Percentiles rank a stretch among this genome's conserved stretches.
Conservation (phyloP, 2,113 vertebrate species). For the Mastomys natalensis region DNA sequence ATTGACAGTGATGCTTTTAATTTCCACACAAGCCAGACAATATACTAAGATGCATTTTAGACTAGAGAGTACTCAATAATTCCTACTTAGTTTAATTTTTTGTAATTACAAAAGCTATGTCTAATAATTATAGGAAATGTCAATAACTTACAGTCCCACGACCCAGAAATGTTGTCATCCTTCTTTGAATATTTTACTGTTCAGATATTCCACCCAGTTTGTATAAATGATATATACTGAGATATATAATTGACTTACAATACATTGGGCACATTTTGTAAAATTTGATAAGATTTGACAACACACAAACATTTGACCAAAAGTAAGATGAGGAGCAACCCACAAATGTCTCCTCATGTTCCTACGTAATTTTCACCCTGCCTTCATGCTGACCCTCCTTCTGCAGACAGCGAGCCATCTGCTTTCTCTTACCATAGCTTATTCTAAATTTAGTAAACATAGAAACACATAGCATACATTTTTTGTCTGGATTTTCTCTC, state of each 20-base stretch:
- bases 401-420: background rate
- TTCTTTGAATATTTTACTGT: conserved; percentile 6
- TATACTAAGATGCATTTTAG: background rate
- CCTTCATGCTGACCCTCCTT: background rate
- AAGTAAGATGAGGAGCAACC: background rate
- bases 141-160: background rate
- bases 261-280: background rate
- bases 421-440: background rate
- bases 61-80: background rate
- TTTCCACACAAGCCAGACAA: background rate
- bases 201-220: background rate
- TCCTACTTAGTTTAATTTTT: conserved; percentile 45
- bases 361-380: background rate
- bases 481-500: background rate
- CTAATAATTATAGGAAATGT: background rate
- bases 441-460: background rate
- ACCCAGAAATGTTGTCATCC: background rate
- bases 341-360: background rate
- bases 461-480: background rate
- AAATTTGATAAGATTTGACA: background rate
- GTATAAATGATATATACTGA: background rate
- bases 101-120: background rate
- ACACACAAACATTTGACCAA: background rate
- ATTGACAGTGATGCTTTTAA: background rate
- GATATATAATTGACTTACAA: background rate